Evolutionary conservation across 2,888 invertebrate genomes (phyloP).

Genomic region (Agonopterix arenella): DNA sequence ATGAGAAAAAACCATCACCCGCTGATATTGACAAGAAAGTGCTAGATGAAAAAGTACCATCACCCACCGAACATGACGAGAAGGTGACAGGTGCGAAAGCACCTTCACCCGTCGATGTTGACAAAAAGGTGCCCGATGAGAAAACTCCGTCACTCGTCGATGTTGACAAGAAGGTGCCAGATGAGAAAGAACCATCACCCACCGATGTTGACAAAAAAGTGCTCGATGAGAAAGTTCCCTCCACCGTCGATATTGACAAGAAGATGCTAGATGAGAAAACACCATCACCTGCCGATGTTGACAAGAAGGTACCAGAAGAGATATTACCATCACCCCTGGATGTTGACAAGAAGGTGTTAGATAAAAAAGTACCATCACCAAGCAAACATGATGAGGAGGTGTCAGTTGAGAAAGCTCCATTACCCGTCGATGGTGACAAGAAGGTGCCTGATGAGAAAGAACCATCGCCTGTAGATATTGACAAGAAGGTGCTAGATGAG

Average conservation of each 20-base stretch:
- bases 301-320: background rate
- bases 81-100: background rate
- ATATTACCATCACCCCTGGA: background rate
- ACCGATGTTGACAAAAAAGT: background rate
- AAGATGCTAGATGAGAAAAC: conserved; percentile 2
- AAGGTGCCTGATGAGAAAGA: conserved; percentile 1
- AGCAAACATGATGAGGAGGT: conserved; percentile 2
- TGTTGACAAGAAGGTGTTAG: background rate
- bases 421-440: background rate
- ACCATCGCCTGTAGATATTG: background rate
- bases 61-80: no score
- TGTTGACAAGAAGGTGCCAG: no score
- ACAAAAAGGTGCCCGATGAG: background rate
- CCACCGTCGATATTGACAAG: background rate
- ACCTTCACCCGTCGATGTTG: conserved; percentile 1
- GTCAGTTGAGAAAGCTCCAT: conserved; percentile 5
- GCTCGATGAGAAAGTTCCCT: background rate
- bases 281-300: background rate
- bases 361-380: conserved; percentile 2
- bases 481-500: background rate
- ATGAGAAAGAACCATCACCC: no score
- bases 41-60: no score
- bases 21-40: no score
- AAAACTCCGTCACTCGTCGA: conserved; percentile 6
- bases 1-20: no score